Evolutionary conservation across 2,113 vertebrate species (phyloP).

Genomic region (Merops nubicus): DNA sequence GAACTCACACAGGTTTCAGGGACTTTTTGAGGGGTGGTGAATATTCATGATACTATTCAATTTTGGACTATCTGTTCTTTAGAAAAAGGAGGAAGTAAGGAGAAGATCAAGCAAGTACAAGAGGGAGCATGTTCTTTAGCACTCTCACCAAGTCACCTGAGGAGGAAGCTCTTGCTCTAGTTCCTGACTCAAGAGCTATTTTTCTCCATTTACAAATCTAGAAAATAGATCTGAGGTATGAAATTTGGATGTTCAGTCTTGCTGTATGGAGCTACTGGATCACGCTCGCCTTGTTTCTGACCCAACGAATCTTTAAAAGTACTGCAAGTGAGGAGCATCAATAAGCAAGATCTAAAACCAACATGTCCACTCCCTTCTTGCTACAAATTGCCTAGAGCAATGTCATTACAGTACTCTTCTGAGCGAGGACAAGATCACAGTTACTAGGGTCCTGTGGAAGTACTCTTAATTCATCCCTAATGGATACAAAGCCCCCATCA

Average conservation of each 20-base stretch:
- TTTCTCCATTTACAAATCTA: background rate
- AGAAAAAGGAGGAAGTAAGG: background rate
- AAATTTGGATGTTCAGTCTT: background rate
- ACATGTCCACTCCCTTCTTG: background rate
- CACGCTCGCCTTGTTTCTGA: background rate
- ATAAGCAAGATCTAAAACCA: background rate
- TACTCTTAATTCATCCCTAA: background rate
- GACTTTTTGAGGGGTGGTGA: background rate
- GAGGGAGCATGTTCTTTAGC: background rate
- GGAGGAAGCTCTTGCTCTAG: background rate
- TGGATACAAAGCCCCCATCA: background rate
- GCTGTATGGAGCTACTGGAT: background rate
- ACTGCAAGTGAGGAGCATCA: background rate
- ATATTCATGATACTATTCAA: background rate
- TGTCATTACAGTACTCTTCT: background rate
- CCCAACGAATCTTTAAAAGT: background rate
- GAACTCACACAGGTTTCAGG: background rate
- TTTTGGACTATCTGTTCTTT: background rate
- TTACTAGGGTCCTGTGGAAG: background rate
- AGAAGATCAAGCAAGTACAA: background rate
- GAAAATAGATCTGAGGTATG: background rate
- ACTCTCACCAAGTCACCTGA: background rate
- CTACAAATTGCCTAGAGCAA: background rate
- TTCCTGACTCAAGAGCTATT: background rate
- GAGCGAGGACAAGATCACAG: background rate